phyloP scores from a whole-genome alignment of 2,888 invertebrate species.

The Caenorhabditis sinica region DNA sequence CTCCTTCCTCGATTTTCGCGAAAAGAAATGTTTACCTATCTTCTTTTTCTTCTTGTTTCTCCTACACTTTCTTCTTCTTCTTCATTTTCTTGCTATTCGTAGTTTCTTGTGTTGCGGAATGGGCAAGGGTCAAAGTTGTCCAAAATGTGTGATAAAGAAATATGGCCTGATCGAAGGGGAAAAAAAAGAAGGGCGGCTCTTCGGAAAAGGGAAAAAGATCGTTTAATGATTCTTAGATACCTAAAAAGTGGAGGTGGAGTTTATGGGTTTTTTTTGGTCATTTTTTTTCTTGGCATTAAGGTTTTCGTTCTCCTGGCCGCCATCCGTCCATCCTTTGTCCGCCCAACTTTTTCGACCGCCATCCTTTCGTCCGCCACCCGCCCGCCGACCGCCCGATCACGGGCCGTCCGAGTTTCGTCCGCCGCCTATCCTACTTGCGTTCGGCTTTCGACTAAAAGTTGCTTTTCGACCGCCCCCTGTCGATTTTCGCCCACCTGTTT shows the following conservation, averaged over 20 bases:
- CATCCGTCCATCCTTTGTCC: no score
- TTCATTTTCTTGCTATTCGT: slow-evolving; percentile 8
- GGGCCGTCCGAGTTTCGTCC: no score
- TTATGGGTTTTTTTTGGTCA: neutral
- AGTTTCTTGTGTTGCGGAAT: neutral
- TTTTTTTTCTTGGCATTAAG: no score
- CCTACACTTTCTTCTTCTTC: slow-evolving; percentile 19
- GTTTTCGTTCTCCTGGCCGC: no score
- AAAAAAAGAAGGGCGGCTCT: slow-evolving; percentile 37
- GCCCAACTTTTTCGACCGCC: no score
- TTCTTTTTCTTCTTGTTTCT: slow-evolving; percentile 17
- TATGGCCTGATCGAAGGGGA: slow-evolving; percentile 52
- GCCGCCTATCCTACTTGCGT: no score
- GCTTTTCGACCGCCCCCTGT: no score
- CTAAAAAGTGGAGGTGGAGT: neutral
- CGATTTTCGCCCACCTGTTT: no score
- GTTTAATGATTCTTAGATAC: neutral
- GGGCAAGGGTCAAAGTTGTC: slow-evolving; percentile 52
- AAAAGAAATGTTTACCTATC: slow-evolving; percentile 48
- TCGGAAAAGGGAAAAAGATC: neutral
- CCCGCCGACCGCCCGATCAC: no score
- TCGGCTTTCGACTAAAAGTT: no score
- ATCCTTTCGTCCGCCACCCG: no score
- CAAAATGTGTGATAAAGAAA: slow-evolving; percentile 45
- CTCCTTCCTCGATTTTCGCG: neutral